These are phyloP conservation scores for Notolepis coatsorum DNA, from an alignment of 2,797 vertebrate genomes.

Conservation along the genomic window DNA sequence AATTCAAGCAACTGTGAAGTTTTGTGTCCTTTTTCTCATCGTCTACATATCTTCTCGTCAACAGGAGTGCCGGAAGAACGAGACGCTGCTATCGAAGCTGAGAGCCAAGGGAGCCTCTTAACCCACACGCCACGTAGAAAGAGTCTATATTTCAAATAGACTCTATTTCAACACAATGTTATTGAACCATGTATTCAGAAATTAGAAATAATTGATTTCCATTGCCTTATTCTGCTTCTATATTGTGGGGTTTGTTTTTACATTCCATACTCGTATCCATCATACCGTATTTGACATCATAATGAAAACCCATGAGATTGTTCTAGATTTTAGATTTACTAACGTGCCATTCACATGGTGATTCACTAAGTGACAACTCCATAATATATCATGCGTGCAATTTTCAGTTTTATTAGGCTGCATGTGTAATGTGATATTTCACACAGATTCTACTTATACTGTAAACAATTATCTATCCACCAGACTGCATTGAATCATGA, in stretches of 20 bases:
- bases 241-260: neutral
- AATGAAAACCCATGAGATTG: neutral
- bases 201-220: neutral
- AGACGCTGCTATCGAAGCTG: conserved; percentile 92
- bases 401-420: neutral
- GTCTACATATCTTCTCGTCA: conserved; percentile 10
- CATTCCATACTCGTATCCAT: neutral
- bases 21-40: no score
- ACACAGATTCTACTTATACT: neutral
- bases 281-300: neutral
- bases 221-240: conserved; percentile 1
- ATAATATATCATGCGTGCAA: neutral
- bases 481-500: neutral
- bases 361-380: neutral
- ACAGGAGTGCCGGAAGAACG: conserved; percentile 96
- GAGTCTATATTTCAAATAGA: neutral
- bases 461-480: neutral
- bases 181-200: neutral
- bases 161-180: neutral
- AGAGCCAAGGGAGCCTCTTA: conserved; percentile 84
- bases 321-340: neutral
- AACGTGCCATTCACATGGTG: neutral
- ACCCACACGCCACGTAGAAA: neutral
- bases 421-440: neutral
- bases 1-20: no score